Conservation (phyloP, 2,113 vertebrate species). For the Bubo scandiacus region DNA sequence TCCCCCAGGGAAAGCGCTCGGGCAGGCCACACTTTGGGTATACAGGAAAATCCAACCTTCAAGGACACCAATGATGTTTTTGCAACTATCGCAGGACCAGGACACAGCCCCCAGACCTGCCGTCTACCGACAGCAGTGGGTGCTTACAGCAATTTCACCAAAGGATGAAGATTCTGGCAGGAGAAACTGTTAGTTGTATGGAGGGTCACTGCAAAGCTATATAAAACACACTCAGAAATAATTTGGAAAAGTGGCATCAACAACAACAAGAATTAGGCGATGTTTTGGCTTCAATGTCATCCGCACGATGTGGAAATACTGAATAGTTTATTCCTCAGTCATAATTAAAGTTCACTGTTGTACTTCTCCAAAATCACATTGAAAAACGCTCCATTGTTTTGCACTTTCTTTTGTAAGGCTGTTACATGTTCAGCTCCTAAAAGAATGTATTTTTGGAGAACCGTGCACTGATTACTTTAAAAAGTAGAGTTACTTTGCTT, state of each 20-base stretch:
- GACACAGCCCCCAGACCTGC: neutral
- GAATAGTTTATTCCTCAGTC: neutral
- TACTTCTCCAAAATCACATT: neutral
- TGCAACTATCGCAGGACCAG: neutral
- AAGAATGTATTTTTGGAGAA: neutral
- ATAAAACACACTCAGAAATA: neutral
- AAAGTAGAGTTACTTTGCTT: neutral
- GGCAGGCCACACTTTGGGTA: slow-evolving; percentile 4
- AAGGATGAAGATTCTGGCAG: neutral
- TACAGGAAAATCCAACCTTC: slow-evolving; percentile 10
- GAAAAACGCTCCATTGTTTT: neutral
- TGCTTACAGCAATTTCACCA: neutral
- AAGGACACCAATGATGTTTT: neutral
- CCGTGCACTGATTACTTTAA: neutral
- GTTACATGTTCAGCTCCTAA: neutral
- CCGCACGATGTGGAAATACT: neutral
- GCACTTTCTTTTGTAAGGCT: neutral
- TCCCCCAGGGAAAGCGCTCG: slow-evolving; percentile 8
- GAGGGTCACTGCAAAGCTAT: neutral
- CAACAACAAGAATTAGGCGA: neutral
- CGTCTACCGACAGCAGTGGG: neutral
- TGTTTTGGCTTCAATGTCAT: neutral
- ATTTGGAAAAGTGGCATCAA: neutral
- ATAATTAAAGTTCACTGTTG: neutral
- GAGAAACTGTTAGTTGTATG: neutral